These are phyloP conservation scores for Corydoras maculifer DNA, from an alignment of 2,113 vertebrate species.

Conservation along the genomic window DNA sequence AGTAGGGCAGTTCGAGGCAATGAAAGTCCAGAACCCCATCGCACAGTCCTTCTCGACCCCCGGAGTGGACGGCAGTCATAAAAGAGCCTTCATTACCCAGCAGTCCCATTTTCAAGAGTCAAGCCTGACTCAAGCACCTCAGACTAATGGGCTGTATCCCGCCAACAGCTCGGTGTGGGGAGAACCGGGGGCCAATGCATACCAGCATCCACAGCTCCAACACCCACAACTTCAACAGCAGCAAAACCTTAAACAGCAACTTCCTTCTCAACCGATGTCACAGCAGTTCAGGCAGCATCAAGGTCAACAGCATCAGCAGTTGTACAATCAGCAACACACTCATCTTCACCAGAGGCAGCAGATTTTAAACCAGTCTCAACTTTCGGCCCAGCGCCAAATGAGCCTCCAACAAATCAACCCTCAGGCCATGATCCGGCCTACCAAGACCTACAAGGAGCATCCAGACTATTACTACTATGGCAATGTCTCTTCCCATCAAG, in stretches of 20 bases:
- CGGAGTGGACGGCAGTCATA: no score
- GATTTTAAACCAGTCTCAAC: constrained; percentile 18
- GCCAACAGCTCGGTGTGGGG: constrained; percentile 93
- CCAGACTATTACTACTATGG: constrained; percentile 85
- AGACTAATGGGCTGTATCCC: constrained; percentile 88
- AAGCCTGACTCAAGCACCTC: constrained; percentile 73
- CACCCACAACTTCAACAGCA: constrained; percentile 53
- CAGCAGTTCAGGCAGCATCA: constrained; percentile 52
- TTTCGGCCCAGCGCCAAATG: constrained; percentile 52
- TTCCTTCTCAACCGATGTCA: constrained; percentile 47
- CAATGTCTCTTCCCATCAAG: constrained; percentile 59
- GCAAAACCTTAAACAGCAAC: constrained; percentile 56
- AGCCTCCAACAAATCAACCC: constrained; percentile 80
- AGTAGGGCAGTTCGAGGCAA: no score
- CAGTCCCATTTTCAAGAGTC: constrained; percentile 62
- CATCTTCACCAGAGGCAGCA: constrained; percentile 29
- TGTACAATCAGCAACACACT: constrained; percentile 46
- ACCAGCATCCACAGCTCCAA: constrained; percentile 53
- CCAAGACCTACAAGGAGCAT: constrained; percentile 77
- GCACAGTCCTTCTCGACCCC: no score
- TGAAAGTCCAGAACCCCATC: no score
- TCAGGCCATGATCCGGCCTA: constrained; percentile 75
- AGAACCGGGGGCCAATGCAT: constrained; percentile 63
- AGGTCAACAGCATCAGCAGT: constrained; percentile 45
- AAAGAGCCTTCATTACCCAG: no score